These are phyloP conservation scores for Eclectus roratus DNA, from an alignment of 2,113 vertebrate species.

Conservation along the genomic window DNA sequence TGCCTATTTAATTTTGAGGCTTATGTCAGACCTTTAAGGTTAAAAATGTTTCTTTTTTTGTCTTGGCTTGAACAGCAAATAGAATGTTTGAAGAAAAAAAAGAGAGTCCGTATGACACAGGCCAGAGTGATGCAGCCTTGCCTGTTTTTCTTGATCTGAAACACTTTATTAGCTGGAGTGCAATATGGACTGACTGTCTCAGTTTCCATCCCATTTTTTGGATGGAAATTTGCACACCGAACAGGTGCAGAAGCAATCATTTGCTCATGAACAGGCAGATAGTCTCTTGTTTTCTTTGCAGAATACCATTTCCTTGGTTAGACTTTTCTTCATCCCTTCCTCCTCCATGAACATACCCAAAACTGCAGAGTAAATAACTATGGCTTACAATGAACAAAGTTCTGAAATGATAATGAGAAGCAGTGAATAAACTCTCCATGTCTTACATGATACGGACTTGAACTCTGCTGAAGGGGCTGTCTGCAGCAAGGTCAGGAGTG, in stretches of 20 bases:
- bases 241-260: background rate
- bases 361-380: background rate
- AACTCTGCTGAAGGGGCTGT: background rate
- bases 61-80: constrained; percentile 35
- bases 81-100: constrained; percentile 21
- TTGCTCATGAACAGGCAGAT: background rate
- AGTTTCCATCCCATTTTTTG: constrained; percentile 42
- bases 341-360: background rate
- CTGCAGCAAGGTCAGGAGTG: constrained; percentile 30
- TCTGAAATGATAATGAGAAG: background rate
- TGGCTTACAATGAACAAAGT: background rate
- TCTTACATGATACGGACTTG: background rate
- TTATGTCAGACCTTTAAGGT: constrained; percentile 26
- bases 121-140: constrained; percentile 6
- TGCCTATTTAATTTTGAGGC: constrained; percentile 35
- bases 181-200: background rate
- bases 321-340: background rate
- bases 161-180: background rate
- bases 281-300: background rate
- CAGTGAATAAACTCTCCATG: background rate
- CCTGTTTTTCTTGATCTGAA: constrained; percentile 52
- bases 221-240: background rate
- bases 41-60: constrained; percentile 45
- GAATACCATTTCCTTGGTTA: background rate
- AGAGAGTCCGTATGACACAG: background rate